A percentile compares a stretch with the other conserved stretches of the same genome.
Evolutionary conservation across 2,888 invertebrate genomes (phyloP).

Genomic region (Apantesis nais): DNA sequence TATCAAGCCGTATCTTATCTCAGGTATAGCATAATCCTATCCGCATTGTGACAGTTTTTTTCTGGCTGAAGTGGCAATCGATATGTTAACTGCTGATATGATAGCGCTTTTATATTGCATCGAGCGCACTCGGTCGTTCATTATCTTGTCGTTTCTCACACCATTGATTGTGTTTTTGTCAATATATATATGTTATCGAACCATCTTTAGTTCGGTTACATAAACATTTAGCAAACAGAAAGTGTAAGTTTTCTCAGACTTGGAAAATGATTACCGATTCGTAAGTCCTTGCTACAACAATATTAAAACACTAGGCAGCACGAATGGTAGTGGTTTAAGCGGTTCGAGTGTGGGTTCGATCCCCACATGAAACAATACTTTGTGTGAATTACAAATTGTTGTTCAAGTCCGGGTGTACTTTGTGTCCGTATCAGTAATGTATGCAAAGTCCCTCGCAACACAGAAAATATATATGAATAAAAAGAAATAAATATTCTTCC

Average conservation of each 20-base stretch:
- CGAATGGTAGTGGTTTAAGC: too few relatives aligned
- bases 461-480: too few relatives aligned
- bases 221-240: not conserved
- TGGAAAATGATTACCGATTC: too few relatives aligned
- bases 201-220: not conserved
- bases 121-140: not conserved
- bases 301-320: too few relatives aligned
- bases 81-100: slow-evolving; percentile 12
- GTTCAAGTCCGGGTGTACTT: too few relatives aligned
- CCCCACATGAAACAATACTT: too few relatives aligned
- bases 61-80: slow-evolving; percentile 10
- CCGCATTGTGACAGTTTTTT: slow-evolving; percentile 15
- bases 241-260: not conserved
- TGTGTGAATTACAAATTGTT: too few relatives aligned
- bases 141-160: slow-evolving; percentile 6
- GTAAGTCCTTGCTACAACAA: too few relatives aligned
- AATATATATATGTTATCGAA: not conserved
- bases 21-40: not conserved
- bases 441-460: too few relatives aligned
- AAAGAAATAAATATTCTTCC: too few relatives aligned
- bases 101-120: slow-evolving; percentile 9
- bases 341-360: too few relatives aligned
- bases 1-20: slow-evolving; percentile 6
- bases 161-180: slow-evolving; percentile 2
- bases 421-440: too few relatives aligned